Base-by-base conservation (phyloP, 2,888 invertebrate genomes). In the Pharmacophagus antenor region DNA sequence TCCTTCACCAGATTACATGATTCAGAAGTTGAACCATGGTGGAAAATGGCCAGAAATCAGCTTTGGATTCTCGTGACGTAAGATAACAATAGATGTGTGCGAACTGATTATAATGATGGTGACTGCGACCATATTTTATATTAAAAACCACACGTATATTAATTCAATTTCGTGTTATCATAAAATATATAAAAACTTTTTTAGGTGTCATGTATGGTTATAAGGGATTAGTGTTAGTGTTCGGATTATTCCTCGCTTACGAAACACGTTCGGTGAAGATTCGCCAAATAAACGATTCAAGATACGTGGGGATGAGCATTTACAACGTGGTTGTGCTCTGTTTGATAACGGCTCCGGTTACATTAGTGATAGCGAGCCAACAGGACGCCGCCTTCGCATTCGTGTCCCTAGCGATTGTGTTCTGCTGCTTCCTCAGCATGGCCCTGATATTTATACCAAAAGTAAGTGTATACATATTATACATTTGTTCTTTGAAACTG, bases 251-350 rank as follows among this genome's bases (percentile, higher is more conserved):
- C 84, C 92, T 99, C 70, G 98, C 99, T 2, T 99, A 99, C 84
- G 99, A 99, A 87, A 99, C 99, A 1, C 93, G 99, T 57, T 98
- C 98, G 66, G 95, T 99, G 67, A 99, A 99, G 91, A 95, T 99
- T 60, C 95, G 96, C 68, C 97, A 98, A 88, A 97, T 99, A 77
- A 99, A 99, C 88, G 99, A 99, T 91, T 98, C 98, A 0, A 94
- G 99, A 74, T 98, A 98, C 83, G 99, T 99, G 23, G 99, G 98
- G 67, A 98, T 99, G 97, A 97, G 98, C 79, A 99, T 99, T 80
- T 99, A 99, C 92, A 99, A 99, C 85, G 99, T 99, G 69, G 99
- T 99, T 66, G 98, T 99, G 44, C 92, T 99, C 56, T 99, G 99
- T 83, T 92, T 99, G 73, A 99, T 99, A 84, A 99, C 99, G 8